Base-by-base conservation (phyloP, 2,113 vertebrate species). In the Perccottus glenii region DNA sequence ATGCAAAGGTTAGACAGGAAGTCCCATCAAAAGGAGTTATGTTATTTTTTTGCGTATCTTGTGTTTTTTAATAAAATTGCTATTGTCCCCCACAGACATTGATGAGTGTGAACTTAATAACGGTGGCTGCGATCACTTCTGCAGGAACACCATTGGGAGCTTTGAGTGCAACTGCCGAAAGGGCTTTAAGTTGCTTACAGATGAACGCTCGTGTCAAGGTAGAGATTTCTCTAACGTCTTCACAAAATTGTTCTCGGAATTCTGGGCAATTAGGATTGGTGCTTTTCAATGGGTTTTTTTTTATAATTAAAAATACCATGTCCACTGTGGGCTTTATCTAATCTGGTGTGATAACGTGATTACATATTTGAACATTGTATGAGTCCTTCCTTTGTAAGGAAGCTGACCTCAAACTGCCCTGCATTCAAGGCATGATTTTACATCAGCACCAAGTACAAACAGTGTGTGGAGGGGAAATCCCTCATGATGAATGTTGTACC, bases 201-300 rank as follows among this genome's bases (percentile, higher is more conserved):
- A 99, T 70, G 98, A 99, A 85, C 96, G 93, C 33, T 96, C 96
- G 36, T 99, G 98, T 90, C 96, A 98, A 94, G 98, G 98, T 99
- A 94, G 78, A 88, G 86, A 27, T 27, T 1, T 3, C 19, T 27
- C 19, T 27, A 27, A 27, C 19, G 3, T 27, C 19, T 27, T 27
- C 19, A 27, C 19, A 27, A 27, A 27, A 27, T 27, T 27, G 19
- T 27, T 27, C 19, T 27, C 19, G 3, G 19, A 27, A 27, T 27
- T 27, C 19, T 27, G 19, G 19, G 19, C 19, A 27, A 27, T 27
- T 27, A 27, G 19, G 19, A 27, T 27, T 27, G 19, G 19, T 27
- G 19, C 19, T 1, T 27, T 27, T 27, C 19, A 27, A 27, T 27
- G 19, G 1, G 1, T 27, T 27, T 27, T 27, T 27, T 27, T 27